Evolutionary conservation across 2,888 invertebrate genomes (phyloP).

Genomic region (Cordilura impudica): DNA sequence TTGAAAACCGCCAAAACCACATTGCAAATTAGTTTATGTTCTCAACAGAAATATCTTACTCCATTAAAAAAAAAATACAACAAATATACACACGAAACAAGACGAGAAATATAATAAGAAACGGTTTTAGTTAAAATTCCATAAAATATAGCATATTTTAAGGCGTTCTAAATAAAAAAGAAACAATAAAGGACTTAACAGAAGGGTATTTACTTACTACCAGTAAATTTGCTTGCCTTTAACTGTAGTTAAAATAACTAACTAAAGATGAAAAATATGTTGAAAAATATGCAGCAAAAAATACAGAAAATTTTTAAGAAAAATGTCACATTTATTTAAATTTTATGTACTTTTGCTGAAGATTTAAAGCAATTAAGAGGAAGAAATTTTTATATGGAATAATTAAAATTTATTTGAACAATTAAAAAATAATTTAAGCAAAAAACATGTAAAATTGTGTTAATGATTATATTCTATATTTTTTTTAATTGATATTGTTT

Average conservation of each 20-base stretch:
- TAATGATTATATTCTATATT: not conserved
- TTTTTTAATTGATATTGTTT: not conserved
- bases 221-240: slow-evolving; percentile 6
- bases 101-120: slow-evolving; percentile 23
- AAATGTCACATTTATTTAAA: slow-evolving; percentile 47
- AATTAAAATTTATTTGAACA: too few relatives aligned
- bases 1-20: slow-evolving; percentile 65
- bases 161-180: slow-evolving; percentile 32
- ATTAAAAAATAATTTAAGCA: not conserved
- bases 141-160: slow-evolving; percentile 49
- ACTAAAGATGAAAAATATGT: slow-evolving; percentile 14
- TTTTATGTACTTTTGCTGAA: slow-evolving; percentile 37
- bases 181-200: not conserved
- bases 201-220: slow-evolving; percentile 6
- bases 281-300: not conserved
- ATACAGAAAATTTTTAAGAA: not conserved
- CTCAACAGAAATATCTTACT: slow-evolving; percentile 39
- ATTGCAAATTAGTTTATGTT: slow-evolving; percentile 70
- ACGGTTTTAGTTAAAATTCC: slow-evolving; percentile 37
- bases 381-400: too few relatives aligned
- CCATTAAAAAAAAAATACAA: slow-evolving; percentile 8
- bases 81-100: slow-evolving; percentile 7
- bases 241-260: slow-evolving; percentile 22
- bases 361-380: not conserved
- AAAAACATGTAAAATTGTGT: not conserved